phyloP scores from a whole-genome alignment of 2,113 vertebrate species.

The Smithornis capensis region DNA sequence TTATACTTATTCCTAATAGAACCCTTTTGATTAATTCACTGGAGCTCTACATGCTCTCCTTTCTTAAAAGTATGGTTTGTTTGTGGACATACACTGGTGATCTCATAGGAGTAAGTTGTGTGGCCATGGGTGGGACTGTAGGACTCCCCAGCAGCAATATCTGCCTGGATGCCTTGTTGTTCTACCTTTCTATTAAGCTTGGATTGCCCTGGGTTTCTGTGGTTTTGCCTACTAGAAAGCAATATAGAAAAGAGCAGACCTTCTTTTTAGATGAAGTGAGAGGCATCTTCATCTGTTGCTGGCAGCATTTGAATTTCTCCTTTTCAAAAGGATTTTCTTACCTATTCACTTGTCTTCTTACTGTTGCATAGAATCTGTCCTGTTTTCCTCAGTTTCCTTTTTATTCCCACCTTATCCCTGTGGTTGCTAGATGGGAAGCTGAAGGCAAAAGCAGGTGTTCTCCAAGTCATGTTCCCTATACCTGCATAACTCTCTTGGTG shows the following conservation, averaged over 20 bases:
- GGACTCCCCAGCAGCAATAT: not conserved
- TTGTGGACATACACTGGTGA: not conserved
- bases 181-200: not conserved
- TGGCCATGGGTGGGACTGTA: not conserved
- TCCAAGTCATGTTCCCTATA: accelerated
- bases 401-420: not conserved
- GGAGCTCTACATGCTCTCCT: not conserved
- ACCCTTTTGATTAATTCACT: not conserved
- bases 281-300: not conserved
- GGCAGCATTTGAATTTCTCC: not conserved
- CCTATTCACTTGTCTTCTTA: not conserved
- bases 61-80: not conserved
- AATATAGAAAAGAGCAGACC: not conserved
- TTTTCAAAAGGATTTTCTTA: not conserved
- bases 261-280: not conserved
- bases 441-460: not conserved
- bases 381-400: not conserved
- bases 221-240: not conserved
- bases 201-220: not conserved
- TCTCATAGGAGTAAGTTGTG: not conserved
- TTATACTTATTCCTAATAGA: accelerated
- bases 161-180: not conserved
- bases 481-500: not conserved
- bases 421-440: not conserved
- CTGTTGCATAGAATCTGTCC: not conserved